Evolutionary conservation across 2,797 vertebrate genomes (phyloP).

Genomic region (Acipenser oxyrinchus): DNA sequence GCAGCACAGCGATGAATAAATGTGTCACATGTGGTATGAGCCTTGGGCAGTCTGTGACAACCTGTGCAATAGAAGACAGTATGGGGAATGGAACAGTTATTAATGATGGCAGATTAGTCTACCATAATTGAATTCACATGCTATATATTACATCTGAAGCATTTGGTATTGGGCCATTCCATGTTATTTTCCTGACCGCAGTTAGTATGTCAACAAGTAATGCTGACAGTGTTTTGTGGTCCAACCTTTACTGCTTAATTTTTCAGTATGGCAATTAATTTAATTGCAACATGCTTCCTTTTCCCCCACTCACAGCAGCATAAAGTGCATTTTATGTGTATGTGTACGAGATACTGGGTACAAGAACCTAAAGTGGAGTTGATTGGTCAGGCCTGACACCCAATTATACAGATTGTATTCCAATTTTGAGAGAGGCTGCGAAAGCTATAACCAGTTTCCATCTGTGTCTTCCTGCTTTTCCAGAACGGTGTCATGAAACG

Average conservation of each 20-base stretch:
- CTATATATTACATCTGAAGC: neutral
- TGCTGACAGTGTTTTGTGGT: neutral
- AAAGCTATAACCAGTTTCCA: neutral
- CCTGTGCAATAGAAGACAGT: slow-evolving; percentile 1
- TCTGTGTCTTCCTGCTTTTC: slow-evolving; percentile 8
- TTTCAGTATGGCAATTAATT: neutral
- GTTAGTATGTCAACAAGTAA: neutral
- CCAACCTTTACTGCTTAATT: neutral
- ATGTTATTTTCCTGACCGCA: neutral
- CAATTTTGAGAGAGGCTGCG: slow-evolving; percentile 11
- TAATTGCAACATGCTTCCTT: neutral
- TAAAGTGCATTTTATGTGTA: neutral
- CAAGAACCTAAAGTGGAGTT: neutral
- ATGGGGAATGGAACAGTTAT: slow-evolving; percentile 13
- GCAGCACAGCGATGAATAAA: neutral
- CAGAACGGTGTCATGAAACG: slow-evolving; percentile 1
- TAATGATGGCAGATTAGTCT: slow-evolving; percentile 13
- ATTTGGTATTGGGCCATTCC: neutral
- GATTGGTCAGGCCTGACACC: slow-evolving; percentile 15
- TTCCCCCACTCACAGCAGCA: neutral
- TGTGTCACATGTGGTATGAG: neutral
- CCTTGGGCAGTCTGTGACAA: slow-evolving; percentile 8
- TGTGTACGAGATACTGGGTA: too few relatives aligned
- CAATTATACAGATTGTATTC: neutral
- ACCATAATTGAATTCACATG: slow-evolving; percentile 5